Evolutionary conservation across 2,888 invertebrate species (phyloP).

Genomic region (Eucera pruinosa): DNA sequence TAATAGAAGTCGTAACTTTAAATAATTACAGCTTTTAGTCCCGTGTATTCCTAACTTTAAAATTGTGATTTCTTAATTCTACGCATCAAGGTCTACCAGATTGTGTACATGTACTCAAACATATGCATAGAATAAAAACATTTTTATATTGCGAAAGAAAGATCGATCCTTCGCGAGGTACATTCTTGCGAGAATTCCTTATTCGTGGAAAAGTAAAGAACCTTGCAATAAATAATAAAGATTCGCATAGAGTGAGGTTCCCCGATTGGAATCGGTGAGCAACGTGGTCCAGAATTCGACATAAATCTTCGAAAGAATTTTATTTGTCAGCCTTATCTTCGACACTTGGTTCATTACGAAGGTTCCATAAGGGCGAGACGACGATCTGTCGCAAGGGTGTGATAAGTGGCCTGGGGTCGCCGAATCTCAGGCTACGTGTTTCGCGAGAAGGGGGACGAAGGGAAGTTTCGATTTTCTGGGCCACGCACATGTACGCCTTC

Average conservation of each 20-base stretch:
- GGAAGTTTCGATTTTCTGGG: slow-evolving; percentile 3
- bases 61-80: too few species aligned
- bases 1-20: too few species aligned
- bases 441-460: background rate
- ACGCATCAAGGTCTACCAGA: too few species aligned
- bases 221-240: background rate
- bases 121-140: too few species aligned
- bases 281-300: background rate
- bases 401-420: slow-evolving; percentile 42
- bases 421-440: slow-evolving; percentile 27
- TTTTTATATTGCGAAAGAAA: too few species aligned
- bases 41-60: too few species aligned
- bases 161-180: too few species aligned
- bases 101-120: too few species aligned
- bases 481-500: background rate
- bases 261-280: slow-evolving; percentile 11
- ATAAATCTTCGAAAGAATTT: slow-evolving; percentile 35
- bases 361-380: slow-evolving; percentile 21
- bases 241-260: background rate
- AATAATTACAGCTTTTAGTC: too few species aligned
- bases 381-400: slow-evolving; percentile 20
- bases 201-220: too few species aligned
- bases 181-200: too few species aligned
- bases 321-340: slow-evolving; percentile 20
- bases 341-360: slow-evolving; percentile 33